These are phyloP conservation scores for Felis catus DNA, from an alignment of 2,113 vertebrate genomes.

Conservation along the genomic window DNA sequence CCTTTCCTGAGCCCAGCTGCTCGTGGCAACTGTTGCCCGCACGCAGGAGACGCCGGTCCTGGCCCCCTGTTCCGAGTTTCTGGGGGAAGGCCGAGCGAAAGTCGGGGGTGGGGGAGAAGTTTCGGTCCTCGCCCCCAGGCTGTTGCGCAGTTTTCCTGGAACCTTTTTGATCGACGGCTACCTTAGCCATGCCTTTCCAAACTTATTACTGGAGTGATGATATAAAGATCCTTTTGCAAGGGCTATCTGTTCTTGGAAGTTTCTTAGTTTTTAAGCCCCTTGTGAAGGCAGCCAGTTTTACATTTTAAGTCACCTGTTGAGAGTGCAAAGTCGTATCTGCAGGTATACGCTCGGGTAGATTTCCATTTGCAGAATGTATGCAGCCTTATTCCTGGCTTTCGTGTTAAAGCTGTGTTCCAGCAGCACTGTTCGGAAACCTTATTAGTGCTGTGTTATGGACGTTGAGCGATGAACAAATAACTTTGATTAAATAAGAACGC, in stretches of 20 bases:
- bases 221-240: background rate
- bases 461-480: background rate
- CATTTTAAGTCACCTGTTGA: background rate
- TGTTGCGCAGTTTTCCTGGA: slow-evolving; percentile 49
- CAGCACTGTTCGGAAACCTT: background rate
- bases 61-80: no score
- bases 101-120: background rate
- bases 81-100: background rate
- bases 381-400: background rate
- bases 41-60: background rate
- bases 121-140: fast-evolving
- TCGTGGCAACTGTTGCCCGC: background rate
- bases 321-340: background rate
- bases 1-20: background rate
- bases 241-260: background rate
- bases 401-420: background rate
- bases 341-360: background rate
- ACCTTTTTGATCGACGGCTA: background rate
- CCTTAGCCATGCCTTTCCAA: background rate
- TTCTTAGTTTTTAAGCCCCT: background rate
- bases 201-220: background rate
- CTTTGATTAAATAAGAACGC: background rate
- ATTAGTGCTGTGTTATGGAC: background rate
- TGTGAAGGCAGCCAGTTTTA: background rate
- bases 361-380: background rate